Conservation (phyloP, 2,888 invertebrate genomes). For the Drosophila falleni region DNA sequence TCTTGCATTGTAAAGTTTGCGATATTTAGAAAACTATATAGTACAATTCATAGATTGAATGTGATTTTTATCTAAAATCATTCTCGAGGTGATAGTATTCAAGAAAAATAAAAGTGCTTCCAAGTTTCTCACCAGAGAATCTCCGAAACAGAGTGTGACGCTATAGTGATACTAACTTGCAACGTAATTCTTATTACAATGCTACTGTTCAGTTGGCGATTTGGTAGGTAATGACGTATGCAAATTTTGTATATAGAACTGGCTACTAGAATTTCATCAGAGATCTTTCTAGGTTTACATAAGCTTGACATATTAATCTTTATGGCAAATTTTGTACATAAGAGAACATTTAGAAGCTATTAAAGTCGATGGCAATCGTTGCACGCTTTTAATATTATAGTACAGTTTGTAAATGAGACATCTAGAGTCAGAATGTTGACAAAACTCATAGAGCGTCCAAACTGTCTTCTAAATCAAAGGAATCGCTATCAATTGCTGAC, state of each 20-base stretch:
- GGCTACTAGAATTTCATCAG: constrained; percentile 21
- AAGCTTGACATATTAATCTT: constrained; percentile 30
- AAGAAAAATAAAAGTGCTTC: not conserved
- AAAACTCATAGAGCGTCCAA: constrained; percentile 40
- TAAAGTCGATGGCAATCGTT: constrained; percentile 23
- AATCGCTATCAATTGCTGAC: constrained; percentile 70
- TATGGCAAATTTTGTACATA: constrained; percentile 14
- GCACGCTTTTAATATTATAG: constrained; percentile 16
- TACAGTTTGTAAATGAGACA: not conserved
- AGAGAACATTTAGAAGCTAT: not conserved
- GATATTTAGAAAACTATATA: not conserved
- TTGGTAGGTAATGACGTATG: not conserved
- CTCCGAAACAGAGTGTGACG: too few species aligned
- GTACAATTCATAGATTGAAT: not conserved
- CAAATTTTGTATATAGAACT: not conserved
- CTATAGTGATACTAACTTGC: too few species aligned
- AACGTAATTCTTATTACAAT: not conserved
- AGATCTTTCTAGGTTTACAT: constrained; percentile 16
- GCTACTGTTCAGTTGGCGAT: not conserved
- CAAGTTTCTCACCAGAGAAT: not conserved
- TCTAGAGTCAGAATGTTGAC: constrained; percentile 36
- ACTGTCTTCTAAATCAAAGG: constrained; percentile 53
- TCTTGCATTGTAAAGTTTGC: not conserved
- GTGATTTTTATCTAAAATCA: not conserved
- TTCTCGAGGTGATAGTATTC: not conserved